Evolutionary conservation across 2,113 vertebrate genomes (phyloP).

Genomic region (Stigmatopora nigra): DNA sequence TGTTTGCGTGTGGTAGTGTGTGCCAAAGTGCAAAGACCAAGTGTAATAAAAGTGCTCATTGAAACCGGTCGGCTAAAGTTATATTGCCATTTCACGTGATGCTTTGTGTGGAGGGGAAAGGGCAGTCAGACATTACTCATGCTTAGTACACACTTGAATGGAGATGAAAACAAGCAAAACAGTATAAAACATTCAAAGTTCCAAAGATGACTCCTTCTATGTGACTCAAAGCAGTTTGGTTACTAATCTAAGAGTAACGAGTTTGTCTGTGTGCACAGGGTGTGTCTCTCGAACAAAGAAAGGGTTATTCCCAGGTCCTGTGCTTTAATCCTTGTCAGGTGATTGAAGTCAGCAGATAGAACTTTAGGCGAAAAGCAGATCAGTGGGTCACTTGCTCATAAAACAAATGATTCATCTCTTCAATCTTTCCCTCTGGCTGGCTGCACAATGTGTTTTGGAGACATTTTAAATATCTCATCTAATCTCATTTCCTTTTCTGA

Average conservation of each 20-base stretch:
- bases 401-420: conserved; percentile 3
- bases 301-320: conserved; percentile 20
- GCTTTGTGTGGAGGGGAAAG: background rate
- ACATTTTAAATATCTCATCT: background rate
- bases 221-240: background rate
- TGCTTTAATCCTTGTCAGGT: conserved; percentile 43
- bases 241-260: background rate
- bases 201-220: background rate
- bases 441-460: conserved; percentile 3
- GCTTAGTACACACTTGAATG: background rate
- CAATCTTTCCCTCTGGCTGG: conserved; percentile 8
- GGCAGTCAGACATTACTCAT: conserved; percentile 10
- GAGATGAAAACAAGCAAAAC: background rate
- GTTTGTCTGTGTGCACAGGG: conserved; percentile 5
- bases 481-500: background rate
- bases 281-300: conserved; percentile 26
- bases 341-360: conserved; percentile 36
- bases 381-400: conserved; percentile 29
- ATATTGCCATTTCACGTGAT: conserved; percentile 44
- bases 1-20: background rate
- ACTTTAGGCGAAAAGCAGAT: conserved; percentile 35
- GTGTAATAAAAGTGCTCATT: conserved; percentile 34
- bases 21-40: conserved; percentile 11
- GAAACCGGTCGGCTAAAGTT: conserved; percentile 27
- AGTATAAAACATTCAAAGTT: background rate